Percentiles rank a stretch among this genome's conserved stretches.
These are phyloP conservation scores for Heliconius himera DNA, from an alignment of 1,140 invertebrate genomes.

Conservation along the genomic window DNA sequence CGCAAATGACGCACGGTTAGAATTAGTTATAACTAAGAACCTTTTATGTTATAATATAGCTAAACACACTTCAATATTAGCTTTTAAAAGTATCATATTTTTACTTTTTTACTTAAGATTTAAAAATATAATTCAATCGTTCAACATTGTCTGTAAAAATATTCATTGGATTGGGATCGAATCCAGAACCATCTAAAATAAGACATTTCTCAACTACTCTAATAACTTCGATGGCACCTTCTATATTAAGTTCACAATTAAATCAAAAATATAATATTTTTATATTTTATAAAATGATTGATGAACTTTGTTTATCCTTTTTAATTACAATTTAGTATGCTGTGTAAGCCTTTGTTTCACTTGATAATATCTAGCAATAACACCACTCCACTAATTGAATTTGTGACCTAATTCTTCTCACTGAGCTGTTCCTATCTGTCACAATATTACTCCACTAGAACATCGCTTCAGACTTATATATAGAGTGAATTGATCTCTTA, in stretches of 20 bases:
- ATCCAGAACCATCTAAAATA: neutral
- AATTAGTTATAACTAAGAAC: neutral
- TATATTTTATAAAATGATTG: neutral
- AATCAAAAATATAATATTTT: neutral
- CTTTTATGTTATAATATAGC: neutral
- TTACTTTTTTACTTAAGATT: no score
- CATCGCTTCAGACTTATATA: neutral
- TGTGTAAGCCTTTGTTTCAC: neutral
- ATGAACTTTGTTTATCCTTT: neutral
- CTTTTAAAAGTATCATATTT: no score
- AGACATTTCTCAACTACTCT: neutral
- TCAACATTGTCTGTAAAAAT: no score
- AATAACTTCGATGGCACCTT: neutral
- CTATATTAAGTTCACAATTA: neutral
- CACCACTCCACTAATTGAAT: neutral
- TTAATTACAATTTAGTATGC: neutral
- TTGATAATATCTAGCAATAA: neutral
- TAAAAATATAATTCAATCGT: no score
- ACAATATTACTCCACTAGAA: neutral
- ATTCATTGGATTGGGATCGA: no score
- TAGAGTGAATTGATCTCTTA: neutral
- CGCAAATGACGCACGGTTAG: neutral
- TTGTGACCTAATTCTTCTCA: neutral
- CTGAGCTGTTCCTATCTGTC: neutral
- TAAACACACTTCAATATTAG: no score